Base-by-base conservation (phyloP, 1,140 invertebrate genomes). In the Lepidostoma basale region DNA sequence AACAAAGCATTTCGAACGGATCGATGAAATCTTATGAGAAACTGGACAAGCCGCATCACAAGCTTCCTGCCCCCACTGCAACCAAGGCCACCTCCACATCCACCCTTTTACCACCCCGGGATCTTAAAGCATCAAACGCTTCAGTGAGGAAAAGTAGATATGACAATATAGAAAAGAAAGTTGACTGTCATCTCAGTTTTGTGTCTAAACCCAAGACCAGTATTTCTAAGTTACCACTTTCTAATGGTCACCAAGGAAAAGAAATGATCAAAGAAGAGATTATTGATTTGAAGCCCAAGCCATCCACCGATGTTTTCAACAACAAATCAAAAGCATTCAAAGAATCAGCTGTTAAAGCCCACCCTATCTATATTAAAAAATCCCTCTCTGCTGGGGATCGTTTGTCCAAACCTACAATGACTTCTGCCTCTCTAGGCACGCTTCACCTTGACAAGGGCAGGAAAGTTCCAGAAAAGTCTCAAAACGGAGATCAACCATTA, bases 331-430 rank as follows among this genome's bases (percentile, higher is more conserved):
- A n/a, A n/a, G n/a, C n/a, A n/a, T n/a, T n/a, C n/a, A n/a, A n/a
- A n/a, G n/a, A n/a, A n/a, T n/a, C n/a, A n/a, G n/a, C n/a, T n/a
- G n/a, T n/a, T n/a, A n/a, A n/a, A n/a, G n/a, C n/a, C n/a, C n/a
- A n/a, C n/a, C n/a, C n/a, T n/a, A n/a, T n/a, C n/a, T n/a, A n/a
- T n/a, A n/a, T n/a, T n/a, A n/a, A n/a, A n/a, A n/a, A n/a, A n/a
- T n/a, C n/a, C n/a, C n/a, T 47, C 12, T 58, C 64, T 66, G 20
- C 54, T n/a, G 20, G 58, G 9, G 39, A 56, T 10, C 49, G 64
- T 40, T 23, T 66, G 30, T 58, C 64, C 8, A 56, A 23, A 14
- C 64, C 64, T 16, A 66, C 33, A 44, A 33, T 42, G 3, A 28
- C 47, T 12, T 44, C 30, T 8, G 18, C 22, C n/a, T 45, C 64